Conservation (phyloP, 1,140 invertebrate species). For the Drosophila gunungcola region DNA sequence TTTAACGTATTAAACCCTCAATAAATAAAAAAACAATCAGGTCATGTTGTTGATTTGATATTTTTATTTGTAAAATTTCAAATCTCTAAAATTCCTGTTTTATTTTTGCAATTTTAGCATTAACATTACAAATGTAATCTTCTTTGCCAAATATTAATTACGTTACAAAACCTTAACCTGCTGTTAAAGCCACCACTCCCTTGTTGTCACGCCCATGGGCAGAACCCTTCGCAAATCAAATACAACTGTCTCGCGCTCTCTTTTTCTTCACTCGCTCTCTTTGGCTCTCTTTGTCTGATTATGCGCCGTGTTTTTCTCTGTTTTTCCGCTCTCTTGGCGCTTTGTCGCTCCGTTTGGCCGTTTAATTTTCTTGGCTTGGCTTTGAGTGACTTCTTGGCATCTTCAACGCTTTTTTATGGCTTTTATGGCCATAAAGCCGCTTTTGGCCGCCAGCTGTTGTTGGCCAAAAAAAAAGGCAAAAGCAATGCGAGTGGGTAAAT, state of each 20-base stretch:
- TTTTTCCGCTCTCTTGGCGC: conserved; percentile 7
- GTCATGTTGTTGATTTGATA: no score
- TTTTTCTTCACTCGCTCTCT: conserved; percentile 4
- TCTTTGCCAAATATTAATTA: background rate
- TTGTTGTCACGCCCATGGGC: conserved; percentile 18
- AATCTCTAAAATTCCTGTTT: no score
- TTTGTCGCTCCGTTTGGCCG: conserved; percentile 14
- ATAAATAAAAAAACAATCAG: no score
- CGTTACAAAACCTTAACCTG: conserved; percentile 1
- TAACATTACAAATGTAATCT: no score
- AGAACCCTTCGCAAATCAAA: conserved; percentile 54
- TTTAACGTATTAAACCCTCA: no score
- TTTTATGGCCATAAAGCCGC: conserved; percentile 76
- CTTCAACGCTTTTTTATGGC: conserved; percentile 77
- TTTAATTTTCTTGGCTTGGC: conserved; percentile 52
- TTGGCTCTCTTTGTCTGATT: conserved; percentile 29
- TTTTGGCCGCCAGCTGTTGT: conserved; percentile 72
- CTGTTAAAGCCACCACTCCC: background rate
- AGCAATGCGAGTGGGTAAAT: conserved; percentile 46
- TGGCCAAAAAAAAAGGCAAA: conserved; percentile 51
- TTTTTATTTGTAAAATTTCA: no score
- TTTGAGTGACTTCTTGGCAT: conserved; percentile 55
- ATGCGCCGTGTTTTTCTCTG: conserved; percentile 37
- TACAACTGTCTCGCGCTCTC: conserved; percentile 53
- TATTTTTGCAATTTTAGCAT: no score